Evolutionary conservation across 2,888 invertebrate genomes (phyloP).

Genomic region (Lepeophtheirus nordmannii): DNA sequence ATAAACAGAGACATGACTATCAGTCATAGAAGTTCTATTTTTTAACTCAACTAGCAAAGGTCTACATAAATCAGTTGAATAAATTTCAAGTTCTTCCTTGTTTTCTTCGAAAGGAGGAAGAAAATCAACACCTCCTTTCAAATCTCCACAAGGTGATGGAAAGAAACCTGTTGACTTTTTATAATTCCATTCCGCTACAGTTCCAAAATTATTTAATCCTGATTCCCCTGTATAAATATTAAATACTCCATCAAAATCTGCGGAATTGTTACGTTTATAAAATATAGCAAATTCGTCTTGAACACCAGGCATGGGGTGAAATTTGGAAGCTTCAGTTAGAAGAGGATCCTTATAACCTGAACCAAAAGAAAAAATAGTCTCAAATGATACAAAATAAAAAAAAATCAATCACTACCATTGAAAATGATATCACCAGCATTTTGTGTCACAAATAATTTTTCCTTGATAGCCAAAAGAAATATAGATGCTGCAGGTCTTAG

Average conservation of each 20-base stretch:
- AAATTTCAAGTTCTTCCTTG: not conserved
- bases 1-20: not conserved
- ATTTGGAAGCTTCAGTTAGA: not conserved
- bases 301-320: not conserved
- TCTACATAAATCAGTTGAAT: constrained; percentile 8
- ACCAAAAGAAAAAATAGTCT: not conserved
- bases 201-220: not conserved
- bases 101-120: constrained; percentile 1
- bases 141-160: not conserved
- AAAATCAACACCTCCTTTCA: not conserved
- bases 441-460: constrained; percentile 7
- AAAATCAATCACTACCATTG: not conserved
- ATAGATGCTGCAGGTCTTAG: not conserved
- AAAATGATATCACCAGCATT: not conserved
- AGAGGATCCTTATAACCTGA: constrained; percentile 16
- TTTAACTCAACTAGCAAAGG: not conserved
- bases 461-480: not conserved
- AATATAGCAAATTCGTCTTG: constrained; percentile 17
- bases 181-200: not conserved
- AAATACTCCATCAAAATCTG: constrained; percentile 6
- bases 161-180: not conserved
- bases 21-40: not conserved
- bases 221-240: constrained; percentile 14
- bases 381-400: not conserved
- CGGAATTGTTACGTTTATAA: constrained; percentile 1